Conservation (phyloP, 2,888 invertebrate species). For the Thalpophila matura region DNA sequence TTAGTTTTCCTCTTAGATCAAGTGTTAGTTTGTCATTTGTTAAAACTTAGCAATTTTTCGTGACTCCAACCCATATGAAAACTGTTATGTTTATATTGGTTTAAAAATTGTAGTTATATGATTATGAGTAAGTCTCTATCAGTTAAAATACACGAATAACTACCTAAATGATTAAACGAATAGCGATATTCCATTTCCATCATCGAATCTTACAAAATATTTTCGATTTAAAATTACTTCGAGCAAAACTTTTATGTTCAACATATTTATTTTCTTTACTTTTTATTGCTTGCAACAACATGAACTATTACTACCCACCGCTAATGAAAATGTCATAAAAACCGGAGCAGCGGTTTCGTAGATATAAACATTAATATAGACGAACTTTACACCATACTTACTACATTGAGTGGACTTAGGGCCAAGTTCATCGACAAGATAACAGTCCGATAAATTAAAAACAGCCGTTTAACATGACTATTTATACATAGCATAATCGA, state of each 20-base stretch:
- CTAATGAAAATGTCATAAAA: constrained; percentile 34
- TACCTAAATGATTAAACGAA: neutral
- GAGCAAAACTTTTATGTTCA: neutral
- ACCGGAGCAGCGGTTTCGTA: constrained; percentile 3
- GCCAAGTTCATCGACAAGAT: too few relatives aligned
- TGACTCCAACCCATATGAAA: constrained; percentile 15
- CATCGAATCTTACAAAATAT: constrained; percentile 8
- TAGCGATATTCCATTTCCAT: neutral
- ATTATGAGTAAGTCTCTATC: neutral
- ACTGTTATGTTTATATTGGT: neutral
- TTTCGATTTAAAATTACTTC: neutral
- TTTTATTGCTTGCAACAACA: neutral
- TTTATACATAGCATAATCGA: too few relatives aligned
- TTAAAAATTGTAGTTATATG: constrained; percentile 13
- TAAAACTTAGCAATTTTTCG: neutral
- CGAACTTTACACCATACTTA: neutral
- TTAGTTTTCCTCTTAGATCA: neutral
- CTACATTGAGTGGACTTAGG: too few relatives aligned
- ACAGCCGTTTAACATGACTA: too few relatives aligned
- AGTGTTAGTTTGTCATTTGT: neutral
- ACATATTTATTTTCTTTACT: neutral
- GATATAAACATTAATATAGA: neutral
- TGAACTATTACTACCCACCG: constrained; percentile 11
- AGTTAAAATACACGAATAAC: too few relatives aligned
- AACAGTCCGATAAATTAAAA: too few relatives aligned